A percentile compares a stretch with the other conserved stretches of the same genome.
phyloP scores from a whole-genome alignment of 2,113 vertebrate species.

The Eidolon helvum region DNA sequence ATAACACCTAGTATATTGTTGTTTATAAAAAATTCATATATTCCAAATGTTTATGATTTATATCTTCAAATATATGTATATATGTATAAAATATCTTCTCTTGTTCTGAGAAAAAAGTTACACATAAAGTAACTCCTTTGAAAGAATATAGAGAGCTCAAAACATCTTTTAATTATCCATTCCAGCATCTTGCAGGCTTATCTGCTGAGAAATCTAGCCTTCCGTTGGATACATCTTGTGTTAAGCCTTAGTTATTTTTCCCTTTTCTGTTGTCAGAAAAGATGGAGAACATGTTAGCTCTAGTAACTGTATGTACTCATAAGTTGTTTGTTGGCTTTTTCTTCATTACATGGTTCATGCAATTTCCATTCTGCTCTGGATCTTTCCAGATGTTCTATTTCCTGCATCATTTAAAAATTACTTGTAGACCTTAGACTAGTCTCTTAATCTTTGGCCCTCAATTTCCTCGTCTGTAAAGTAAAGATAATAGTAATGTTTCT shows the following conservation, averaged over 20 bases:
- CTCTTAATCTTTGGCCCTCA: background rate
- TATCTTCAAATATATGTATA: background rate
- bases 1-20: background rate
- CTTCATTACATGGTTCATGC: background rate
- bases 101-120: background rate
- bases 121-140: background rate
- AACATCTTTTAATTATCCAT: background rate
- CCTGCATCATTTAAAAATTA: background rate
- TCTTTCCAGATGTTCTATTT: background rate
- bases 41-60: background rate
- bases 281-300: background rate
- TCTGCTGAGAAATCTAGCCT: background rate
- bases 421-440: background rate
- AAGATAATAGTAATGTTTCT: background rate
- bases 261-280: background rate
- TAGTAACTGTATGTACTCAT: background rate
- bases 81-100: background rate
- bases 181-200: background rate
- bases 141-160: background rate
- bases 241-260: background rate
- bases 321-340: background rate
- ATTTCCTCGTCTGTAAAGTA: background rate
- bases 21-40: background rate
- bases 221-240: background rate
- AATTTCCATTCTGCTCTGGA: background rate